phyloP scores from a whole-genome alignment of 1,140 invertebrate species.

The Ladona fulva region DNA sequence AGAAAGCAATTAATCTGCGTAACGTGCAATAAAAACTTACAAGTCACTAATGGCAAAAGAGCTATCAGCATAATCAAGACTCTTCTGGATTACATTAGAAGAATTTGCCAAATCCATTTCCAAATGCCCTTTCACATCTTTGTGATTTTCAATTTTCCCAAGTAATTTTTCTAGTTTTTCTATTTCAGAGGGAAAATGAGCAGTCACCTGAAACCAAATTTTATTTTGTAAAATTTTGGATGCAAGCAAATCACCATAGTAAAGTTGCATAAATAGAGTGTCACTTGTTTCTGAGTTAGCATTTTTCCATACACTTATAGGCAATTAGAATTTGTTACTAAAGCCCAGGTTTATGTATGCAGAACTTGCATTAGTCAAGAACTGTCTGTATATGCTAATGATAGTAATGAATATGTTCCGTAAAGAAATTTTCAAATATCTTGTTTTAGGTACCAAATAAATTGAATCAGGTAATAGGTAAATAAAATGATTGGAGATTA shows the following conservation, averaged over 20 bases:
- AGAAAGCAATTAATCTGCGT: neutral
- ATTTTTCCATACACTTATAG: no score
- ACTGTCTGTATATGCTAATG: neutral
- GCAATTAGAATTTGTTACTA: no score
- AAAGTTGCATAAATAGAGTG: no score
- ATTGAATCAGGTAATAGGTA: neutral
- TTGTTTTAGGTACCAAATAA: neutral
- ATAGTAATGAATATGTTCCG: neutral
- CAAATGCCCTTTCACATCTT: neutral
- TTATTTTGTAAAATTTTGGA: no score
- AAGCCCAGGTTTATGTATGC: no score
- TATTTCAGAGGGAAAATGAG: neutral
- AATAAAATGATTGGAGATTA: neutral
- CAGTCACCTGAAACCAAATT: neutral
- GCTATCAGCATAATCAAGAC: neutral
- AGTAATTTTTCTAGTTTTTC: neutral
- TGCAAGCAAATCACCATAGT: no score
- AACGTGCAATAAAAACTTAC: no score
- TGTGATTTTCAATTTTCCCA: neutral
- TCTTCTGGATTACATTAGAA: neutral
- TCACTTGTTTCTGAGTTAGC: no score
- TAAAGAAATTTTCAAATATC: neutral
- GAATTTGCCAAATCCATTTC: neutral
- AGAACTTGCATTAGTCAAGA: no score
- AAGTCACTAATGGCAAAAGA: neutral